Evolutionary conservation across 2,888 invertebrate species (phyloP).

Genomic region (Lamproptera curius): DNA sequence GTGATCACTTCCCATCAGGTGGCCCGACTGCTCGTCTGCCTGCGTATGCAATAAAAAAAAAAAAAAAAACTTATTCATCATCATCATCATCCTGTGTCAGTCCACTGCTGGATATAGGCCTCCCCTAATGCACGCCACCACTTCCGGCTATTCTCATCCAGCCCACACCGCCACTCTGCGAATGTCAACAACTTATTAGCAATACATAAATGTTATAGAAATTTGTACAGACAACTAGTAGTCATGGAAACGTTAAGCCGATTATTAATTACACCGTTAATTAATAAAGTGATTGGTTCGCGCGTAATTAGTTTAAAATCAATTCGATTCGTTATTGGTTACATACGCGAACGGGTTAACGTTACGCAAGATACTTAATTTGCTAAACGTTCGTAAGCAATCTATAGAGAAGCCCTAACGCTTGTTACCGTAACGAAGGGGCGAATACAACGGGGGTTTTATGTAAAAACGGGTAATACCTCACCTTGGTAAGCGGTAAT

Average conservation of each 20-base stretch:
- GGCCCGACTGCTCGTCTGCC: too few relatives aligned
- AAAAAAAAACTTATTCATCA: too few relatives aligned
- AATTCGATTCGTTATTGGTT: background rate
- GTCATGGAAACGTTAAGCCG: background rate
- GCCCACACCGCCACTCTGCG: too few relatives aligned
- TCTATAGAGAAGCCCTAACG: background rate
- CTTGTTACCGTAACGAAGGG: background rate
- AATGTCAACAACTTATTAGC: too few relatives aligned
- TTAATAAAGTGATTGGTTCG: background rate
- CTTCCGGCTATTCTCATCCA: too few relatives aligned
- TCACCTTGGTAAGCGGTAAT: conserved; percentile 15
- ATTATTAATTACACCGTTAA: background rate
- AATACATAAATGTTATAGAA: too few relatives aligned
- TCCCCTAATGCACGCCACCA: too few relatives aligned
- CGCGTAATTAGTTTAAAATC: background rate
- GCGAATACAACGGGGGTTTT: conserved; percentile 4
- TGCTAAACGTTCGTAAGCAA: background rate
- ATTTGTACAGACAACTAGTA: too few relatives aligned
- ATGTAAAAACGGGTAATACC: conserved; percentile 9
- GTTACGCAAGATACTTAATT: background rate
- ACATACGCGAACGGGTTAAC: background rate
- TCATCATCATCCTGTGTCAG: too few relatives aligned
- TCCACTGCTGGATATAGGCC: too few relatives aligned
- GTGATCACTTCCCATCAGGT: too few relatives aligned
- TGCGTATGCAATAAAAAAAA: too few relatives aligned